A percentile compares a stretch with the other conserved stretches of the same genome.
These are phyloP conservation scores for Drosophila grimshawi DNA, from an alignment of 1,140 invertebrate genomes.

Conservation along the genomic window DNA sequence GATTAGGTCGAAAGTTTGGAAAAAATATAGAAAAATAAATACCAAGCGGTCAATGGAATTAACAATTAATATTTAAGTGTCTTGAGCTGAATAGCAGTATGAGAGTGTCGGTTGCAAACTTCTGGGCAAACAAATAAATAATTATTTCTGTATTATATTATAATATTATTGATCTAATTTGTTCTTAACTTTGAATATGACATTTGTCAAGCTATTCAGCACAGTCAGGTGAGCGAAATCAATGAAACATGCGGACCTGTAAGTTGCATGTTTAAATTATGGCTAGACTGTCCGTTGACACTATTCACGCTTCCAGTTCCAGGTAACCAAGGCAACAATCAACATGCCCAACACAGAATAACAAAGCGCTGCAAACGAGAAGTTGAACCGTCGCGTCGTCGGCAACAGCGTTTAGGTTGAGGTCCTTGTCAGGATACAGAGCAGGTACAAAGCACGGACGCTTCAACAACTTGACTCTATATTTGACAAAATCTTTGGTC, in stretches of 20 bases:
- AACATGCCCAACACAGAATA: conserved; percentile 33
- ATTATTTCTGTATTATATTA: background rate
- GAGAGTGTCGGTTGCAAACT: too few relatives aligned
- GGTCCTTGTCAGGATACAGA: background rate
- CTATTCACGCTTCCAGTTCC: background rate
- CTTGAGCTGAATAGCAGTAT: background rate
- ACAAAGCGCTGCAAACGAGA: conserved; percentile 43
- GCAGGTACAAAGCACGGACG: background rate
- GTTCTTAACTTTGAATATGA: background rate
- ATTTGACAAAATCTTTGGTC: conserved; percentile 34
- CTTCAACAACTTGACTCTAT: conserved; percentile 27
- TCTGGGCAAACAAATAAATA: too few relatives aligned
- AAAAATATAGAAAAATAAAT: background rate
- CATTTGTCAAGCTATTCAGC: conserved; percentile 6
- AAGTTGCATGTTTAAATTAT: conserved; percentile 30
- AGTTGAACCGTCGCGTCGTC: conserved; percentile 8
- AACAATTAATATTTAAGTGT: background rate
- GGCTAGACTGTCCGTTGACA: background rate
- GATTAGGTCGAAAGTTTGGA: background rate
- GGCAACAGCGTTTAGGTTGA: background rate
- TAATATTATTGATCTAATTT: background rate
- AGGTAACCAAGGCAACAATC: conserved; percentile 2
- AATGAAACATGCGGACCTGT: background rate
- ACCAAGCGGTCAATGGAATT: background rate
- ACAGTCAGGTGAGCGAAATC: conserved; percentile 3